Conservation (phyloP, 2,797 vertebrate species). For the Tauraco hartlaubi region DNA sequence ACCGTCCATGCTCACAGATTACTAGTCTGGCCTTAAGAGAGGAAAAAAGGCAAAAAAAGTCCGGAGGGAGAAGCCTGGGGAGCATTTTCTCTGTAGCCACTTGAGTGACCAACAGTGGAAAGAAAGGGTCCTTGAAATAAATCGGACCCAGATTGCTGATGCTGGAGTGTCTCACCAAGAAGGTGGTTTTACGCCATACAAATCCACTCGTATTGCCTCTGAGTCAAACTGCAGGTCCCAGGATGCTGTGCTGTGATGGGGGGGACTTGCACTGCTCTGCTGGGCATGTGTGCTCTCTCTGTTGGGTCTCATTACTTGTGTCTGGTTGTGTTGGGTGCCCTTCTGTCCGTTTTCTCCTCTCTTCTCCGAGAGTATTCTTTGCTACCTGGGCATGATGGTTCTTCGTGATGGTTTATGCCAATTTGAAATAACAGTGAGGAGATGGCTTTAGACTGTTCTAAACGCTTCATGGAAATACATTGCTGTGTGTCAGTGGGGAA, state of each 20-base stretch:
- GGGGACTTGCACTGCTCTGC: background rate
- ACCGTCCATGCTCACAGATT: background rate
- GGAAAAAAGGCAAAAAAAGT: background rate
- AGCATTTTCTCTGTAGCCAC: background rate
- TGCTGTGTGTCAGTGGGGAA: background rate
- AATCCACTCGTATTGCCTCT: rapidly evolving
- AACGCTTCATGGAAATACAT: background rate
- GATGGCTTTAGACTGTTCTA: background rate
- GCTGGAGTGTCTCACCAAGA: background rate
- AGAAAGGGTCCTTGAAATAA: background rate
- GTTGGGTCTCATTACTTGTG: background rate
- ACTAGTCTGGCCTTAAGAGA: background rate
- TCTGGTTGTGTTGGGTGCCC: background rate
- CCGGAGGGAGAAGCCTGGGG: background rate
- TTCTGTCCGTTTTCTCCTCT: background rate
- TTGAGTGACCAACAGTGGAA: background rate
- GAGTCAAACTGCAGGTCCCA: background rate
- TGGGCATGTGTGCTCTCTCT: background rate
- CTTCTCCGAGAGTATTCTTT: background rate
- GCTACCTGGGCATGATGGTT: background rate
- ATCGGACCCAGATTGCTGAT: background rate
- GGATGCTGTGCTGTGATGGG: background rate
- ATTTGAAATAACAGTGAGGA: background rate
- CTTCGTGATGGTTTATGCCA: background rate
- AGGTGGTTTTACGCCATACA: background rate